A percentile compares a stretch with the other conserved stretches of the same genome.
Evolutionary conservation across 1,140 invertebrate species (phyloP).

Genomic region (Drosophila lacertosa): DNA sequence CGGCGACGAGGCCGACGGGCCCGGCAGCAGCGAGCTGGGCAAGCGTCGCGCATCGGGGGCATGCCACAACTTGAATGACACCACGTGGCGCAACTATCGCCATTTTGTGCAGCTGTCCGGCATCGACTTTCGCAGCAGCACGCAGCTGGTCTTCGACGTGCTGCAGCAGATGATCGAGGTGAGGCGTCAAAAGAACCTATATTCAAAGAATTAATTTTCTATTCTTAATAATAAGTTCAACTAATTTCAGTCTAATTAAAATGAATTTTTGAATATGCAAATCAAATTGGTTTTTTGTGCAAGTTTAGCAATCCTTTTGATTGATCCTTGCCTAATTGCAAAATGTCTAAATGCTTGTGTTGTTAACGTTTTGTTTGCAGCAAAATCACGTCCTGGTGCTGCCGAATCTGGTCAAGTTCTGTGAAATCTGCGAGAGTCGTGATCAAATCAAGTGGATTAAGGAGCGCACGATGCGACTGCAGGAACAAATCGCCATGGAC

Average conservation of each 20-base stretch:
- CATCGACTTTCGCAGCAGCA: slow-evolving; percentile 83
- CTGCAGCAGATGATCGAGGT: slow-evolving; percentile 84
- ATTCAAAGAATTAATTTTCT: no score
- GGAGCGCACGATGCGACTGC: slow-evolving; percentile 71
- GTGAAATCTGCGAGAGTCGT: slow-evolving; percentile 82
- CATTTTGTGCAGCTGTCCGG: slow-evolving; percentile 78
- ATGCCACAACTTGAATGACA: slow-evolving; percentile 62
- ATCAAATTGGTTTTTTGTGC: no score
- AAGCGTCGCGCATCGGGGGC: slow-evolving; percentile 16
- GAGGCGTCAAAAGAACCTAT: no score
- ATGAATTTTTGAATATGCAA: no score
- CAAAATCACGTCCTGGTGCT: slow-evolving; percentile 76
- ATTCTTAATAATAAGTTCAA: no score
- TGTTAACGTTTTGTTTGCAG: slow-evolving; percentile 40
- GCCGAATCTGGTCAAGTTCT: slow-evolving; percentile 81
- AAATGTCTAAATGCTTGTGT: slow-evolving; percentile 15
- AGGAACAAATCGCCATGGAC: slow-evolving; percentile 81
- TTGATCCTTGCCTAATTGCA: slow-evolving; percentile 50
- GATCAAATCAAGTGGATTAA: slow-evolving; percentile 84
- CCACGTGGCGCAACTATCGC: slow-evolving; percentile 73
- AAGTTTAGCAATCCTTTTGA: no score
- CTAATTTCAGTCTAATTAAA: no score
- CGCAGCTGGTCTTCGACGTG: slow-evolving; percentile 82
- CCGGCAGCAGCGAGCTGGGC: neutral
- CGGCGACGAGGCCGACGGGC: slow-evolving; percentile 15